phyloP scores from a whole-genome alignment of 2,113 vertebrate genomes.

The Prunella himalayana region DNA sequence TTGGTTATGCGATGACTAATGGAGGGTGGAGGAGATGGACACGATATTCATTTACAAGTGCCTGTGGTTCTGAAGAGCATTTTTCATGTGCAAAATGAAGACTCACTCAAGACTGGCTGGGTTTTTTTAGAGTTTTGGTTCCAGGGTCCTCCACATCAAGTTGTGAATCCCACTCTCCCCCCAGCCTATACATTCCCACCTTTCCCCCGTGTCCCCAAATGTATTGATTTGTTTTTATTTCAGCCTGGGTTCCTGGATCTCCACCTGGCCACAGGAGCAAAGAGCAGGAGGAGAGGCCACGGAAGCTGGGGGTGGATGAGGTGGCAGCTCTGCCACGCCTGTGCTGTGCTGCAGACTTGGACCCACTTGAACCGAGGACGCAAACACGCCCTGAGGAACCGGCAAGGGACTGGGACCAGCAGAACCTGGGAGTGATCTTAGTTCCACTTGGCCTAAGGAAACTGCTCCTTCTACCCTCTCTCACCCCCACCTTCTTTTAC shows the following conservation, averaged over 20 bases:
- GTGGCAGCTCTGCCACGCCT: constrained; percentile 15
- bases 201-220: neutral
- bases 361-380: neutral
- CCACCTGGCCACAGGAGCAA: neutral
- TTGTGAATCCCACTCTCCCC: neutral
- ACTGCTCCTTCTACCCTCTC: neutral
- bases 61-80: constrained; percentile 3
- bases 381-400: neutral
- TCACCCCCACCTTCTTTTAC: neutral
- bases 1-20: constrained; percentile 61
- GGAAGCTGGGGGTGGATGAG: constrained; percentile 13
- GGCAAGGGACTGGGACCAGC: neutral
- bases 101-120: neutral
- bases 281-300: constrained; percentile 34
- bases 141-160: neutral
- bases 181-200: neutral
- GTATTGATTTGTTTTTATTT: neutral
- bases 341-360: neutral
- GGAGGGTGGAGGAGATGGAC: constrained; percentile 65
- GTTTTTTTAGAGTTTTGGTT: neutral
- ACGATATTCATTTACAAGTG: constrained; percentile 54
- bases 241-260: neutral
- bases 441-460: neutral
- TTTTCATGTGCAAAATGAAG: constrained; percentile 8
- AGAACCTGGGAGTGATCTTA: neutral